Evolutionary conservation across 2,888 invertebrate species (phyloP).

Genomic region (Tipula helvola): DNA sequence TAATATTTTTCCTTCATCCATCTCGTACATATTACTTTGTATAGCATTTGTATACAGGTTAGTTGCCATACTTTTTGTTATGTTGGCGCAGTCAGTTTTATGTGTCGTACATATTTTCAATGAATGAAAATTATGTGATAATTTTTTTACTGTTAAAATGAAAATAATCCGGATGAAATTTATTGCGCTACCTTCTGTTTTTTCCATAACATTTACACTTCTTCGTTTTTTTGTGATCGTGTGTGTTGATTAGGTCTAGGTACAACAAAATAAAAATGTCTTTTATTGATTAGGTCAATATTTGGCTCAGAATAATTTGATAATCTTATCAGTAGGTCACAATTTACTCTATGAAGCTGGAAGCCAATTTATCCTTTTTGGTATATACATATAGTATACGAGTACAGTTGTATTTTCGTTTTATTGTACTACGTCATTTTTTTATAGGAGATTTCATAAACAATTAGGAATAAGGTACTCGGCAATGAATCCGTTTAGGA

Average conservation of each 20-base stretch:
- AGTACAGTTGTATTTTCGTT: too few relatives aligned
- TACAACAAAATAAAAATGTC: neutral
- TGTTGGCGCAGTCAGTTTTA: neutral
- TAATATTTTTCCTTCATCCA: neutral
- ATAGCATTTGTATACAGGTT: neutral
- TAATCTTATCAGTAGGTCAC: neutral
- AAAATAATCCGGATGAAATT: neutral
- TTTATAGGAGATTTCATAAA: too few relatives aligned
- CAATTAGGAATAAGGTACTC: too few relatives aligned
- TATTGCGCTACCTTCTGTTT: neutral
- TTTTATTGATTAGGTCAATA: neutral
- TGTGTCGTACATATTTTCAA: neutral
- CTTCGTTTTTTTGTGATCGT: neutral
- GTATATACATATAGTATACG: too few relatives aligned
- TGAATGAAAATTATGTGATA: neutral
- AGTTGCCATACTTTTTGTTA: neutral
- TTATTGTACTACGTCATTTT: too few relatives aligned
- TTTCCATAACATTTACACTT: neutral
- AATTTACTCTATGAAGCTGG: neutral
- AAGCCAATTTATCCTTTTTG: too few relatives aligned
- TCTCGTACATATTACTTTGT: neutral
- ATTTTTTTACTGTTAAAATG: neutral
- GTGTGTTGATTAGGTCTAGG: neutral
- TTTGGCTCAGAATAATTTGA: neutral
- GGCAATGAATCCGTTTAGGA: too few relatives aligned